Evolutionary conservation across 1,140 invertebrate genomes (phyloP).

Genomic region (Eumeta japonica): DNA sequence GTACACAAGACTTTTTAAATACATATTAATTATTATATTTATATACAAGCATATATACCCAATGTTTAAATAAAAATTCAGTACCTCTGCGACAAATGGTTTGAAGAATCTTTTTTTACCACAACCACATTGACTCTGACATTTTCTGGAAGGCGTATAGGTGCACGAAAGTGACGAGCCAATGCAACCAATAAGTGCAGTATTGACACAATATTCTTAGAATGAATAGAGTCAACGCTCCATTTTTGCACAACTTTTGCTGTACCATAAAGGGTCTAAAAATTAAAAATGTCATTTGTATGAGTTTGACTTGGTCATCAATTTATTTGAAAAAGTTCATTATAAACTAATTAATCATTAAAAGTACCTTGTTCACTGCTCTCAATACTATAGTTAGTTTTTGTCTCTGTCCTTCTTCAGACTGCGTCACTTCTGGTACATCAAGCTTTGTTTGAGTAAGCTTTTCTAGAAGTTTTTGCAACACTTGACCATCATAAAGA

Average conservation of each 20-base stretch:
- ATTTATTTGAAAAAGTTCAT: too few relatives aligned
- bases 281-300: too few relatives aligned
- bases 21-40: too few relatives aligned
- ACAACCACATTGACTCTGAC: constrained; percentile 88
- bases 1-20: too few relatives aligned
- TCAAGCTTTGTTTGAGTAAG: constrained; percentile 87
- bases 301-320: too few relatives aligned
- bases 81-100: constrained; percentile 49
- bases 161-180: constrained; percentile 91
- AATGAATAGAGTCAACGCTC: constrained; percentile 94
- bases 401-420: constrained; percentile 95
- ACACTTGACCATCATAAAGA: constrained; percentile 96
- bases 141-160: constrained; percentile 93
- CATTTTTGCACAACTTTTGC: constrained; percentile 68
- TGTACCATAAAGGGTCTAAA: constrained; percentile 62
- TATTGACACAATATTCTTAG: constrained; percentile 94
- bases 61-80: not conserved
- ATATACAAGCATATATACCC: too few relatives aligned
- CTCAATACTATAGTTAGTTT: constrained; percentile 88
- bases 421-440: constrained; percentile 97
- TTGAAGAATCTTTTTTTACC: constrained; percentile 68
- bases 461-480: constrained; percentile 95
- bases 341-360: not conserved
- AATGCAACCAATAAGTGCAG: constrained; percentile 91
- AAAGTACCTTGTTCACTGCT: constrained; percentile 71